Percentiles rank a stretch among this genome's conserved stretches.
Conservation (phyloP, 1,140 invertebrate genomes). For the Philopotamus ludificatus region DNA sequence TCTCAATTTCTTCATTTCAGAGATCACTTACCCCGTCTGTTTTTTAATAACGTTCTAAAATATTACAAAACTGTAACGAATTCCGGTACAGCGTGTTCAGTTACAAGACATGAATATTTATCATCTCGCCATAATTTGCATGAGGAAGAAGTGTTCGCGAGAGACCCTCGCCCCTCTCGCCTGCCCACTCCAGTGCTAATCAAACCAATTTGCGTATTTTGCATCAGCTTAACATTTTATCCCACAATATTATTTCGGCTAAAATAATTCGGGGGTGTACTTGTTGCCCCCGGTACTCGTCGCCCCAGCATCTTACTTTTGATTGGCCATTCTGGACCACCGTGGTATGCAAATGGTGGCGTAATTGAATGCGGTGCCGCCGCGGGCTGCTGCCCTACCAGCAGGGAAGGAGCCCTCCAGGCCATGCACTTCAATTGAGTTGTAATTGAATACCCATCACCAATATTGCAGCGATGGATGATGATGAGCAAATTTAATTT, state of each 20-base stretch:
- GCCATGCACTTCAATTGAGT: neutral
- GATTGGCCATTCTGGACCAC: conserved; percentile 14
- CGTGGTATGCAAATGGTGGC: conserved; percentile 19
- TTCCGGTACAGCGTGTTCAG: no score
- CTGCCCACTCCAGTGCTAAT: conserved; percentile 20
- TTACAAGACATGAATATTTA: no score
- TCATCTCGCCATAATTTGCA: no score
- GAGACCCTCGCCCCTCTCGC: no score
- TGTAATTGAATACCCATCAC: neutral
- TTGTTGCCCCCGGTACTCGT: conserved; percentile 12
- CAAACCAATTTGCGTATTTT: conserved; percentile 28
- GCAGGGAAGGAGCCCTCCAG: neutral
- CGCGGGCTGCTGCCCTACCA: neutral
- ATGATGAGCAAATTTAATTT: no score
- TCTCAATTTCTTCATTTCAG: no score
- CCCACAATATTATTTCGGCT: conserved; percentile 16
- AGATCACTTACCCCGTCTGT: no score
- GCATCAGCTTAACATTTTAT: conserved; percentile 23
- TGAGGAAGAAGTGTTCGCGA: no score
- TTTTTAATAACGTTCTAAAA: no score
- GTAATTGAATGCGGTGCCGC: conserved; percentile 19
- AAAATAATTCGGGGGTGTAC: conserved; percentile 14
- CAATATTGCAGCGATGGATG: conserved; percentile 2
- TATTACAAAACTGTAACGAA: no score
- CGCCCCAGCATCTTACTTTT: conserved; percentile 20